These are phyloP conservation scores for Notocelia uddmanniana DNA, from an alignment of 2,888 invertebrate genomes.

Conservation along the genomic window DNA sequence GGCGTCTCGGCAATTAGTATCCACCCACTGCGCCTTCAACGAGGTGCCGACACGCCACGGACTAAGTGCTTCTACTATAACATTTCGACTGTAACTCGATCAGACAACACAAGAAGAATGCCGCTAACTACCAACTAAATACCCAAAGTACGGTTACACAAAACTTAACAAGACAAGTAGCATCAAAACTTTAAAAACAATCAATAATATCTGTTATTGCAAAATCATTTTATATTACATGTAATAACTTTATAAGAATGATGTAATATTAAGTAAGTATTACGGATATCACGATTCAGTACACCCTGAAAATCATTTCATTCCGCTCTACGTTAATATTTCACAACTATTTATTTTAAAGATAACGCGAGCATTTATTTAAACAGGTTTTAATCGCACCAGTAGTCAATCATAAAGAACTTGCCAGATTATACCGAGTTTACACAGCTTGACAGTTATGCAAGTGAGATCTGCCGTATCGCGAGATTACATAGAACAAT, in stretches of 20 bases:
- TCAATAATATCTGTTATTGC: not conserved
- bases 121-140: slow-evolving; percentile 57
- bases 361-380: slow-evolving; percentile 70
- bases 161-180: slow-evolving; percentile 8
- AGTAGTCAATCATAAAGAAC: slow-evolving; percentile 78
- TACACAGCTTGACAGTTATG: slow-evolving; percentile 80
- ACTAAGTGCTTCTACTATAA: slow-evolving; percentile 77
- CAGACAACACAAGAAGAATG: slow-evolving; percentile 62
- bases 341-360: slow-evolving; percentile 69
- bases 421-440: slow-evolving; percentile 80
- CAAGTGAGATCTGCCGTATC: slow-evolving; percentile 81
- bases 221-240: not conserved
- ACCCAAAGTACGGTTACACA: slow-evolving; percentile 50
- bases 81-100: slow-evolving; percentile 65
- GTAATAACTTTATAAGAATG: not conserved
- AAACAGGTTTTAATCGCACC: slow-evolving; percentile 70
- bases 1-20: slow-evolving; percentile 83
- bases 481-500: slow-evolving; percentile 82
- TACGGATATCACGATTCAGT: slow-evolving; percentile 24
- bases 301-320: slow-evolving; percentile 64
- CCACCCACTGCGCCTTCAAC: slow-evolving; percentile 79
- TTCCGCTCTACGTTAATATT: slow-evolving; percentile 64
- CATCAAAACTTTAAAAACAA: no score
- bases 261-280: slow-evolving; percentile 27
- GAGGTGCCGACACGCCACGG: slow-evolving; percentile 69